These are phyloP conservation scores for Xenopus borealis DNA, from an alignment of 2,113 vertebrate genomes.

Conservation along the genomic window DNA sequence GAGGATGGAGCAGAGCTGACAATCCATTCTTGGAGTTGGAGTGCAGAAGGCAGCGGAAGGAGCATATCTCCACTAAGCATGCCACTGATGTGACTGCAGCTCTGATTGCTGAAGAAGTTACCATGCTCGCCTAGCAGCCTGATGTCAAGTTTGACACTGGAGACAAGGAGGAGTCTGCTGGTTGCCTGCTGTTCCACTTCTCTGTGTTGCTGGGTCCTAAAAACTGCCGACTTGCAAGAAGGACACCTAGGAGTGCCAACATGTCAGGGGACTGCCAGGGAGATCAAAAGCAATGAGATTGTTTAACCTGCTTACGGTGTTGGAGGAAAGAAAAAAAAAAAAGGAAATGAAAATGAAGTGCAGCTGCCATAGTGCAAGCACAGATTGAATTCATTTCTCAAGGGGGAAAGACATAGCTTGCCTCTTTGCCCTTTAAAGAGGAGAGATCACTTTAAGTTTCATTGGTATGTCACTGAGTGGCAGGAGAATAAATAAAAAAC, in stretches of 20 bases:
- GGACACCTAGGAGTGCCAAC: conserved; percentile 14
- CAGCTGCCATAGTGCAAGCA: background rate
- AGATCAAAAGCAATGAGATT: background rate
- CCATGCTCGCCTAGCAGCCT: conserved; percentile 74
- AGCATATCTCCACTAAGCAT: conserved; percentile 87
- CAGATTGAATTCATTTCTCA: background rate
- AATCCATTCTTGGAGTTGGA: conserved; percentile 80
- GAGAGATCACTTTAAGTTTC: background rate
- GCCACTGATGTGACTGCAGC: conserved; percentile 80
- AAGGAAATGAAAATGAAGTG: too few species aligned
- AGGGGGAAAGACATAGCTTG: background rate
- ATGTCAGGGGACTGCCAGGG: conserved; percentile 11
- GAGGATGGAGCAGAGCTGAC: conserved; percentile 71
- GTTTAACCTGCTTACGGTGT: conserved; percentile 26
- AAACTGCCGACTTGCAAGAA: conserved; percentile 31
- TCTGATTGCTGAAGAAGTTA: conserved; percentile 67
- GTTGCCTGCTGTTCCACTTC: conserved; percentile 50
- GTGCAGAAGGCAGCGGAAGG: conserved; percentile 77
- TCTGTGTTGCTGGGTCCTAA: conserved; percentile 62
- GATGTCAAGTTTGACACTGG: conserved; percentile 83
- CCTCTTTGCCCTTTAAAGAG: background rate
- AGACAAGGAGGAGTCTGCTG: conserved; percentile 75
- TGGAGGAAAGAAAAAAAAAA: too few species aligned
- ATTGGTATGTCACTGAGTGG: too few species aligned
- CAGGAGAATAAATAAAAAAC: too few species aligned